Percentiles rank a stretch among this genome's conserved stretches.
These are phyloP conservation scores for Euwallacea similis DNA, from an alignment of 1,140 invertebrate genomes.

Conservation along the genomic window DNA sequence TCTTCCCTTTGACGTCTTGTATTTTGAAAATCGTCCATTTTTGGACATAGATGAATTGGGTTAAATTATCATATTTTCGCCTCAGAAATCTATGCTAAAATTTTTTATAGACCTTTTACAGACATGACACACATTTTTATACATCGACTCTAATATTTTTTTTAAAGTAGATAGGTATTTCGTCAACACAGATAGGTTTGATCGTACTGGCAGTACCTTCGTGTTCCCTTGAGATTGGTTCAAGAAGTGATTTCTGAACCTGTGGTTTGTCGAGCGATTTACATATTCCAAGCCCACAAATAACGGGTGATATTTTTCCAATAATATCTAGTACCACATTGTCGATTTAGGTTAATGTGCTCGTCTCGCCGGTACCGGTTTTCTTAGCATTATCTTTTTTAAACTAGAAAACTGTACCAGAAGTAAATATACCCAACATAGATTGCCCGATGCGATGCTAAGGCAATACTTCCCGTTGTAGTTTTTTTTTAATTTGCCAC, in stretches of 20 bases:
- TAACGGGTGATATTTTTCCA: neutral
- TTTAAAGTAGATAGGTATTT: too few species aligned
- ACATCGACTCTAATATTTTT: too few species aligned
- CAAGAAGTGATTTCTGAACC: neutral
- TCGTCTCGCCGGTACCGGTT: conserved; percentile 3
- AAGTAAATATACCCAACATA: conserved; percentile 3
- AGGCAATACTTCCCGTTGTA: too few species aligned
- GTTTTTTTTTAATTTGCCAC: too few species aligned
- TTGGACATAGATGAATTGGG: too few species aligned
- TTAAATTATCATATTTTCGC: too few species aligned
- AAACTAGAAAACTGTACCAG: conserved; percentile 3
- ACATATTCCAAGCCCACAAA: neutral
- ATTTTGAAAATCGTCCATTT: too few species aligned
- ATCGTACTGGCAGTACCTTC: neutral
- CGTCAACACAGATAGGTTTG: neutral
- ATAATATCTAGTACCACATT: neutral
- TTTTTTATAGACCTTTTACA: too few species aligned
- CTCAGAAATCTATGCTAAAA: too few species aligned
- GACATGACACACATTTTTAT: too few species aligned
- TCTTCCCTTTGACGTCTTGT: too few species aligned
- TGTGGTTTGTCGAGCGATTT: neutral
- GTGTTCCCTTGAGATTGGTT: conserved; percentile 2
- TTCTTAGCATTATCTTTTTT: conserved; percentile 15
- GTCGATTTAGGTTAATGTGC: neutral
- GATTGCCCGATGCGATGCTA: neutral